A percentile compares a stretch with the other conserved stretches of the same genome.
Evolutionary conservation across 2,888 invertebrate species (phyloP).

Genomic region (Philhelius pedissequus): DNA sequence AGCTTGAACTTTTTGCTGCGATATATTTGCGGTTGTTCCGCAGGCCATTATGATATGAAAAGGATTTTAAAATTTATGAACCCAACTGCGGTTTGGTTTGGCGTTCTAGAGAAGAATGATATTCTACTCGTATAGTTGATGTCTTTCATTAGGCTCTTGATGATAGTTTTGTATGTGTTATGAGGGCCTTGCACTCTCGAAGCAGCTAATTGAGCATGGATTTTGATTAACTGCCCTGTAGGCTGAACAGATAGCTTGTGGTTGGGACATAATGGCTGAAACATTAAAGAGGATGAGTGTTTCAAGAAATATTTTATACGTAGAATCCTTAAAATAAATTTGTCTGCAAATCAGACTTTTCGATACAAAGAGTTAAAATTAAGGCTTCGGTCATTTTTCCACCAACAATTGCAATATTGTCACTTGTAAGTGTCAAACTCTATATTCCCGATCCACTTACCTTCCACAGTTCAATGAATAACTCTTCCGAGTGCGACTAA

Average conservation of each 20-base stretch:
- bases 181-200: neutral
- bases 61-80: slow-evolving; percentile 45
- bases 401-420: too few relatives aligned
- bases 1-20: neutral
- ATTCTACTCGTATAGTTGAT: slow-evolving; percentile 30
- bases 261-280: neutral
- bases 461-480: too few relatives aligned
- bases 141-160: slow-evolving; percentile 32
- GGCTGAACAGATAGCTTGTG: slow-evolving; percentile 15
- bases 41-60: slow-evolving; percentile 27
- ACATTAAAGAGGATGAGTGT: neutral
- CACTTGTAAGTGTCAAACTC: too few relatives aligned
- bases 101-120: slow-evolving; percentile 33
- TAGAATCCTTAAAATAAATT: too few relatives aligned
- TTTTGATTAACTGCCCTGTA: slow-evolving; percentile 22
- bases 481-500: too few relatives aligned
- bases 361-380: too few relatives aligned
- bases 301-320: too few relatives aligned
- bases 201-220: slow-evolving; percentile 31
- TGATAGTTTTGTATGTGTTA: neutral
- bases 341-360: too few relatives aligned
- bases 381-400: too few relatives aligned
- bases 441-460: too few relatives aligned
- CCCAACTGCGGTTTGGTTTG: slow-evolving; percentile 43
- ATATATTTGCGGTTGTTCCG: slow-evolving; percentile 26